Base-by-base conservation (phyloP, 2,888 invertebrate species). In the Sphaerophoria rueppellii region DNA sequence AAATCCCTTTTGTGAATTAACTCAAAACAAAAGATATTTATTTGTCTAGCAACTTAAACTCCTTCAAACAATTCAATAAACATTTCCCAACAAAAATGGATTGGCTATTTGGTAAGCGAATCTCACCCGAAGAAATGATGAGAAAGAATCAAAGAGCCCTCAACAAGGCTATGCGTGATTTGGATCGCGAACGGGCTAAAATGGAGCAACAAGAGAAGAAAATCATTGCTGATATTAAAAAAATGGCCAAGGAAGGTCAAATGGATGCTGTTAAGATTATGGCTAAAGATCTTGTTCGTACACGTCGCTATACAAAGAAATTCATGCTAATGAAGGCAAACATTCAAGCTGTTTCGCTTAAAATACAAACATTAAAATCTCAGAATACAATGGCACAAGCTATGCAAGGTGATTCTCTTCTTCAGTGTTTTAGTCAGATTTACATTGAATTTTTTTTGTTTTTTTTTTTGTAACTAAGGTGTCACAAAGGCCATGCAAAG, bases 231-330 rank as follows among this genome's bases (percentile, higher is more conserved):
- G 99, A 99, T 90, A 99, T 99, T 86, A 99, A 99, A 91, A 99
- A 99, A 93, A 95, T 99, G 92, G 99, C 99, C 0, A 99, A 99
- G 91, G 98, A 98, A 90, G 98, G 98, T 12, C 99, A 99, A 93
- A 99, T 99, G 98, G 99, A 99, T 93, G 98, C 99, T 12, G 99
- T 99, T 0, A 99, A 98, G 93, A 99, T 99, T 88, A 99, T 99
- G 99, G 99, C 99, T 0, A 98, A 98, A 91, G 99, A 99, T 93
- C 93, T 99, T 87, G 99, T 99, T 6, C 94, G 99, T 87, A 99
- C 99, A 0, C 94, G 99, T 82, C 95, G 96, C 63, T 99, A 99
- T 90, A 96, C 96, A 67, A 99, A 99, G 92, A 99, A 99, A 92
- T 99, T 99, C 91, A 99, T 99, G 95, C 92, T 99, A 87, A 99